Conservation (phyloP, 1,140 invertebrate species). For the Hyles euphorbiae region DNA sequence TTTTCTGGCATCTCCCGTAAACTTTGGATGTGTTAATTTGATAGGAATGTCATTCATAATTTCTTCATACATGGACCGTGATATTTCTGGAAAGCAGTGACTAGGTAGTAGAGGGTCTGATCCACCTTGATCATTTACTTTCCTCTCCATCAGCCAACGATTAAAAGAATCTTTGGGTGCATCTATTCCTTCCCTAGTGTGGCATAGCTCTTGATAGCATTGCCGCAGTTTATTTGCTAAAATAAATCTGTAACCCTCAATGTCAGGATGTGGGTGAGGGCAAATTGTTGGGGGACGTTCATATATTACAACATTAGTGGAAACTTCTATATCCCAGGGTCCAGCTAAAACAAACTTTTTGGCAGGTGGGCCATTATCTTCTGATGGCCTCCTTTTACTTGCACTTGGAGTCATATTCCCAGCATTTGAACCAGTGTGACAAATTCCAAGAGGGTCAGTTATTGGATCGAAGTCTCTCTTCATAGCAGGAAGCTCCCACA, state of each 20-base stretch:
- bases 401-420: slow-evolving; percentile 69
- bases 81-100: slow-evolving; percentile 94
- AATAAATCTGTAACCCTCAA: slow-evolving; percentile 88
- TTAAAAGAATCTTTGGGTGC: slow-evolving; percentile 97
- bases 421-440: slow-evolving; percentile 75
- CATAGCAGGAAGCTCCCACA: slow-evolving; percentile 93
- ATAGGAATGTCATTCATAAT: slow-evolving; percentile 99
- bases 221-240: slow-evolving; percentile 89
- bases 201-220: slow-evolving; percentile 96
- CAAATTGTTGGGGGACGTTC: slow-evolving; percentile 88
- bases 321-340: slow-evolving; percentile 96
- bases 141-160: slow-evolving; percentile 96
- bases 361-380: slow-evolving; percentile 81
- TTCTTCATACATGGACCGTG: slow-evolving; percentile 96
- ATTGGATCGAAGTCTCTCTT: slow-evolving; percentile 90
- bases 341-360: slow-evolving; percentile 92
- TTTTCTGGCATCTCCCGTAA: slow-evolving; percentile 96
- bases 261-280: slow-evolving; percentile 95
- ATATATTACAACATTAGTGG: slow-evolving; percentile 95
- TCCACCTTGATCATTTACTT: slow-evolving; percentile 90
- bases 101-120: slow-evolving; percentile 93
- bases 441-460: slow-evolving; percentile 94
- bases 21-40: slow-evolving; percentile 95
- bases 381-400: slow-evolving; percentile 85
- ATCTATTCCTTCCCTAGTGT: slow-evolving; percentile 95